Evolutionary conservation across 2,888 invertebrate species (phyloP), one percentile per base, ranked within the genome.

Genomic region (Andrena bucephala): DNA sequence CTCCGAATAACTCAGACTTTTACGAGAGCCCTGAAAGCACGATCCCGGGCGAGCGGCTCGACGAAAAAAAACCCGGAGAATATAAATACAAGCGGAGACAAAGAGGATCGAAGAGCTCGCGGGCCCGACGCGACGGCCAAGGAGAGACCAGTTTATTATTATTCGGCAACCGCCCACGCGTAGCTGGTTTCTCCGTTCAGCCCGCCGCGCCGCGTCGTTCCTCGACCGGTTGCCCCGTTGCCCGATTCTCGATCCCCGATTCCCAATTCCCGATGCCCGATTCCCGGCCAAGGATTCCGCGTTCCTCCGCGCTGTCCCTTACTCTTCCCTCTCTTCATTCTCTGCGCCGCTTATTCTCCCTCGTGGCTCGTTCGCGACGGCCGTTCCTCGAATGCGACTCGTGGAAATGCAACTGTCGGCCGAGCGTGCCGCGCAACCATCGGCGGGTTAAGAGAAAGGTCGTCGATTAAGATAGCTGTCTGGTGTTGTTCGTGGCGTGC

Each of bases 141-240:
- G 42, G 42, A 42, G 16, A 54, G 84, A 77, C 85, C 88, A 85
- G 90, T 88, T 92, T 92, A 90, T 92, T 91, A 91, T 91, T 92
- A 92, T 92, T 92, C 89, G 91, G 90, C 90, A 91, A 92, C 90
- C 92, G 91, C 92, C 92, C 92, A 92, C 92, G 90, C 90, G 87
- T 77, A 85, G 84, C 89, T 89, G 85, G 87, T 87, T 83, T 89
- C 81, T 74, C 31, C 50, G 29, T 8, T n/a, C 84, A 77, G 16
- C 52, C 7, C 7, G 20, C 20, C 33, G n/a, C n/a, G 82, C 77
- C 13, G 0, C 42, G 16, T 16, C 42, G 42, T 5, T 42, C 77
- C 73, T 75, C 80, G 80, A 81, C 85, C 81, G 83, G 77, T 76
- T 80, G 65, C 57, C 50, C 77, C 66, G 75, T 81, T 76, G 75